These are phyloP conservation scores for Sipha maydis DNA, from an alignment of 2,888 invertebrate genomes.

Conservation along the genomic window DNA sequence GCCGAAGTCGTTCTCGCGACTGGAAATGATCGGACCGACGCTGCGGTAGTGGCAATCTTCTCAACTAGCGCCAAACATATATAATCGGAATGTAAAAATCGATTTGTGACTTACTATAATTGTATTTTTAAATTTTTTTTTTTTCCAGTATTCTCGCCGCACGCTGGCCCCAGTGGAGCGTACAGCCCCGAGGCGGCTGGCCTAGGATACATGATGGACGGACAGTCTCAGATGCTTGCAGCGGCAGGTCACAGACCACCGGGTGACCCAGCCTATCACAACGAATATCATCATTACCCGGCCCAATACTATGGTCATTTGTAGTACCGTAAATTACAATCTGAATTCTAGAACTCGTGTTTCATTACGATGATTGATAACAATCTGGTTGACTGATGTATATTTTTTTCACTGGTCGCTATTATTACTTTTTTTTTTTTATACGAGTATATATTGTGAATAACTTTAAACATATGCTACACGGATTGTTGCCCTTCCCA, in stretches of 20 bases:
- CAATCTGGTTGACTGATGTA: constrained; percentile 58
- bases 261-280: constrained; percentile 91
- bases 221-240: constrained; percentile 90
- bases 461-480: background rate
- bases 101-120: constrained; percentile 29
- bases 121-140: constrained; percentile 65
- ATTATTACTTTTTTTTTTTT: constrained; percentile 46
- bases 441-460: constrained; percentile 6
- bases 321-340: constrained; percentile 68
- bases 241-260: constrained; percentile 80
- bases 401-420: constrained; percentile 60
- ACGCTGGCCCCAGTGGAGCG: constrained; percentile 93
- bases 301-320: constrained; percentile 94
- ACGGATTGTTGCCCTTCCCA: constrained; percentile 8
- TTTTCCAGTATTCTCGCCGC: constrained; percentile 84
- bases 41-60: background rate
- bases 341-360: constrained; percentile 35
- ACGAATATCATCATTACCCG: constrained; percentile 82
- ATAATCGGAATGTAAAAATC: constrained; percentile 17
- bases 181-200: constrained; percentile 93
- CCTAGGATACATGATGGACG: constrained; percentile 98
- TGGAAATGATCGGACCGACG: background rate
- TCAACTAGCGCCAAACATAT: background rate
- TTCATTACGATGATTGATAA: constrained; percentile 47
- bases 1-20: constrained; percentile 2